These are phyloP conservation scores for Diorhabda elongata DNA, from an alignment of 1,140 invertebrate genomes.

Conservation along the genomic window DNA sequence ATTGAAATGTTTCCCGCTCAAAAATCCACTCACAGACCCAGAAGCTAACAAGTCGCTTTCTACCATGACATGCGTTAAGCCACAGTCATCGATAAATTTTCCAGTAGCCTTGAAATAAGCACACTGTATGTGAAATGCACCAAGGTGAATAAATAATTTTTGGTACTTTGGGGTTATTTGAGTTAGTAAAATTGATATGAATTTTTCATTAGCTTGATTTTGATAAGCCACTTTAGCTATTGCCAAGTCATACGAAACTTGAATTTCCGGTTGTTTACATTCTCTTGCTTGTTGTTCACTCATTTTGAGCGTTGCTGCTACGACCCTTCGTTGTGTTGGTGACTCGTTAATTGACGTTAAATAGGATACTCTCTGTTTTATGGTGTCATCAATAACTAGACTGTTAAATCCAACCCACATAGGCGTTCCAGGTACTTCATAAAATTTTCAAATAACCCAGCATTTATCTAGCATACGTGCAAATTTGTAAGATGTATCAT, in stretches of 20 bases:
- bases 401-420: constrained; percentile 15
- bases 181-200: not conserved
- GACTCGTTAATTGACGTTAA: not conserved
- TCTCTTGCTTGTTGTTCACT: not conserved
- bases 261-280: not conserved
- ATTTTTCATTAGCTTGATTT: not conserved
- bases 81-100: not conserved
- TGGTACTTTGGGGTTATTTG: not conserved
- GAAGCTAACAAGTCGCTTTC: not conserved
- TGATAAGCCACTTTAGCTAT: not conserved
- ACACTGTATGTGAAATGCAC: not conserved
- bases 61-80: not conserved
- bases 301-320: not conserved
- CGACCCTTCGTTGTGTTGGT: not conserved
- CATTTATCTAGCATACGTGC: constrained; percentile 5
- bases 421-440: not conserved
- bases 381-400: constrained; percentile 1
- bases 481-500: not conserved
- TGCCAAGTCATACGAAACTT: not conserved
- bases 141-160: not conserved
- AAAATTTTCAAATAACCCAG: not conserved
- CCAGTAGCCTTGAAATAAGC: not conserved
- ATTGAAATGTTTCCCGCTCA: constrained; percentile 42
- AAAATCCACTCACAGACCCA: constrained; percentile 31
- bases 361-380: not conserved